Base-by-base conservation (phyloP, 1,140 invertebrate genomes). In the Drosophila elegans region DNA sequence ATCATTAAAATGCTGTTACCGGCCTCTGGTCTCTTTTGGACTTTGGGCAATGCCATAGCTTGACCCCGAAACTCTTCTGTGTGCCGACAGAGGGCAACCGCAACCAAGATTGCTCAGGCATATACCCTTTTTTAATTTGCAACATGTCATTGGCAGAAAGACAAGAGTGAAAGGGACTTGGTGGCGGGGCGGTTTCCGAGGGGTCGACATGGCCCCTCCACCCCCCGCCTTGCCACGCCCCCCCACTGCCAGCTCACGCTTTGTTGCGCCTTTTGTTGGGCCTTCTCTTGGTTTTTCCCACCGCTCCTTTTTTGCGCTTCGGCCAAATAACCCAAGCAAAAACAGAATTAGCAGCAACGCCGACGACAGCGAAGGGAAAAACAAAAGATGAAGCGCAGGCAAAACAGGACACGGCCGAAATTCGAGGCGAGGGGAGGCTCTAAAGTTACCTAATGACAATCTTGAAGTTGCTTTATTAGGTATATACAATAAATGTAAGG, bases 61-160 rank as follows among this genome's bases (percentile, higher is more conserved):
- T 68, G 67, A 71, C 67, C 67, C 67, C 55, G 38, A 44, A 71
- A 45, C 64, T 57, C 67, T 36, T 55, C 64, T 71, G 51, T 57
- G 68, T 71, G 16, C 16, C 68, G 68, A 71, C 68, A 71, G 68
- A 71, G 62, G 62, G 51, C 64, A 68, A 88, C 84, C 84, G 84
- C 84, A 88, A 72, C 68, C 80, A 72, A 80, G 84, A 88, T 84
- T 90, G 84, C 46, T 89, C 84, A 78, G 85, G 76, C 75, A 88
- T 89, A 88, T 89, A 88, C 84, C 84, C 84, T 89, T 88, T 88
- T 88, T 88, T 88, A 88, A 88, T 88, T 88, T 88, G 84, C 84
- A 88, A 89, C 84, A 88, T 88, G 84, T 88, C 84, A 88, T 89
- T 88, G 84, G 73, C 84, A 88, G 84, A 78, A 83, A 83, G 84